Base-by-base conservation (phyloP, 2,113 vertebrate genomes). In the Pachycephala philippinensis region DNA sequence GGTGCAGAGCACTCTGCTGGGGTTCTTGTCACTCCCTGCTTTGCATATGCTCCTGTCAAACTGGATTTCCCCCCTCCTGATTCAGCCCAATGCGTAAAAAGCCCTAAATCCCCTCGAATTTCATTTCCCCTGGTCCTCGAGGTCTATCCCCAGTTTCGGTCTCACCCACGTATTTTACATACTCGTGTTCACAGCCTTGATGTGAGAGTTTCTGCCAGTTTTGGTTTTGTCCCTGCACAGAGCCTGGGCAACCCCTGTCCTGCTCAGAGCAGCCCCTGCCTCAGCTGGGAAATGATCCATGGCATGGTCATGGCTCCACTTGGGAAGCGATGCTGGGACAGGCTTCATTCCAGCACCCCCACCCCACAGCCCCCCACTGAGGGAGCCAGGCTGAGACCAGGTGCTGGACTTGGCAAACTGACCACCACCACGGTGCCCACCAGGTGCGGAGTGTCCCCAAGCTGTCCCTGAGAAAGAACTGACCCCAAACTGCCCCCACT, bases 391-490 rank as follows among this genome's bases (percentile, higher is more conserved):
- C 37, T 79, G 71, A 44, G 57, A 50, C 3, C 1, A 13, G 35
- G 12, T 39, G 13, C 56, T 53, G 79, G 23, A 56, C 5, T 39
- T 45, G 26, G 49, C 30, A 86, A 85, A 61, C 56, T 16, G 27
- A 39, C 33, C 40, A 24, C 24, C 5, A 1, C 14, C 17, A 2
- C 42, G 0, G 0, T 40, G 24, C 13, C 45, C 49, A 6, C 0
- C 0, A 33, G 40, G 31, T 28, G 45, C 90, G 13, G 63, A 28
- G 65, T 8, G 33, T 15, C 30, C 61, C 40, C 2, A 20, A 15
- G 42, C 28, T 39, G 56, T 17, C 7, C 31, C 47, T 5, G 18
- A 54, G 60, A 40, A 54, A 57, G 35, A 28, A 57, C 21, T 42
- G 30, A 39, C 35, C 22, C 27, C 1, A 75, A 49, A 37, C 3